A percentile compares a stretch with the other conserved stretches of the same genome.
Evolutionary conservation across 2,888 invertebrate species (phyloP).

Genomic region (Pedicia rivosa): DNA sequence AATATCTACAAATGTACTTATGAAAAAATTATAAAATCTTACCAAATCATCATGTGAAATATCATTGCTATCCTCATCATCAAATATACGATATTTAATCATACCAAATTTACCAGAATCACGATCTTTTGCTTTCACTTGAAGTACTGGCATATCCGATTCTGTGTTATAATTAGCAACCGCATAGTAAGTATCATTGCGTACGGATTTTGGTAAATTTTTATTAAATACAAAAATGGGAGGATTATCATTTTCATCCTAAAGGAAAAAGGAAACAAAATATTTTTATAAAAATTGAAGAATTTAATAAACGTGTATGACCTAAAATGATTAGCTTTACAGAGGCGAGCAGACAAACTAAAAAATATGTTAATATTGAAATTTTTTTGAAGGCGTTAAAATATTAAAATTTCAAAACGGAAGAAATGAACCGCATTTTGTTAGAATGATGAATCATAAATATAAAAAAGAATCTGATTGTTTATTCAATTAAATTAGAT

Average conservation of each 20-base stretch:
- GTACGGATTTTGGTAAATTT: slow-evolving; percentile 34
- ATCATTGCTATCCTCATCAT: slow-evolving; percentile 22
- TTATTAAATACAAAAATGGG: slow-evolving; percentile 66
- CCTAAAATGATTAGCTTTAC: too few relatives aligned
- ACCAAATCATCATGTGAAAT: slow-evolving; percentile 22
- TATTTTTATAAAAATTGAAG: not conserved
- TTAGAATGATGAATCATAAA: too few relatives aligned
- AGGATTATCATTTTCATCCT: slow-evolving; percentile 77
- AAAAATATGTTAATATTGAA: too few relatives aligned
- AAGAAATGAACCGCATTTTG: too few relatives aligned
- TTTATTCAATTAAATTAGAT: too few relatives aligned
- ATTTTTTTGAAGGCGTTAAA: too few relatives aligned
- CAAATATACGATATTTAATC: slow-evolving; percentile 44
- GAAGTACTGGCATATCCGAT: slow-evolving; percentile 58
- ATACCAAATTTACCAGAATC: slow-evolving; percentile 74
- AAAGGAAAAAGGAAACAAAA: slow-evolving; percentile 18
- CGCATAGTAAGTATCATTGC: slow-evolving; percentile 59
- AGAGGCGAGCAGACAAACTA: too few relatives aligned
- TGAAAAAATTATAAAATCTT: slow-evolving; percentile 13
- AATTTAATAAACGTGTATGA: too few relatives aligned
- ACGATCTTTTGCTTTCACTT: slow-evolving; percentile 73
- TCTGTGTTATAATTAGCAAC: slow-evolving; percentile 59
- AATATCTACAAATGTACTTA: not conserved
- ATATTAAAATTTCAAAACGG: too few relatives aligned
- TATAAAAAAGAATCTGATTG: too few relatives aligned